phyloP scores from a whole-genome alignment of 2,888 invertebrate species.

The Keiferia lycopersicella region DNA sequence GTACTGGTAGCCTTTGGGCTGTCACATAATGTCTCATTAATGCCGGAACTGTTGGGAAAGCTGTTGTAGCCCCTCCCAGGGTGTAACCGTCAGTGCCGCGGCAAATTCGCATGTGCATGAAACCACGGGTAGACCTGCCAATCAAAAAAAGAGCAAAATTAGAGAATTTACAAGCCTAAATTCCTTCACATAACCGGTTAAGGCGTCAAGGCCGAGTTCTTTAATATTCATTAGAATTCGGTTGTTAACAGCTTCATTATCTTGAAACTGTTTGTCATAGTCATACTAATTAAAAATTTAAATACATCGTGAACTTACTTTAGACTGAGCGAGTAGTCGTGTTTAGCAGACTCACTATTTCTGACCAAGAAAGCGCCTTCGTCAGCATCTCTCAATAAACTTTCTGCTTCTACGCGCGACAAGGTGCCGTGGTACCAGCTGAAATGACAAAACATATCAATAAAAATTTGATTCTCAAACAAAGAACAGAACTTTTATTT shows the following conservation, averaged over 20 bases:
- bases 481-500: no score
- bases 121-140: constrained; percentile 94
- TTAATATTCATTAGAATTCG: constrained; percentile 18
- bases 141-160: constrained; percentile 4
- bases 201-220: constrained; percentile 19
- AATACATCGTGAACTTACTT: constrained; percentile 85
- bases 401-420: constrained; percentile 94
- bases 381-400: constrained; percentile 88
- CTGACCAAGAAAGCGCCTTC: constrained; percentile 97
- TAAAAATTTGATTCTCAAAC: background rate
- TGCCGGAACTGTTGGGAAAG: constrained; percentile 95
- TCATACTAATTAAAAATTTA: background rate
- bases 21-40: constrained; percentile 96
- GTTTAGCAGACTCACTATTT: constrained; percentile 95
- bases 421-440: constrained; percentile 98
- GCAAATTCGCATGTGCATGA: constrained; percentile 98
- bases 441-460: constrained; percentile 22
- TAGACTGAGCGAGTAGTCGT: constrained; percentile 95
- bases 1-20: constrained; percentile 94
- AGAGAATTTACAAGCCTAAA: background rate
- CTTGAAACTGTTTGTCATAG: background rate
- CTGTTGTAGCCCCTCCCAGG: constrained; percentile 95
- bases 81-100: constrained; percentile 91
- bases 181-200: constrained; percentile 14
- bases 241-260: background rate